These are phyloP conservation scores for Nannobrachium achirus DNA, from an alignment of 2,113 vertebrate genomes.

Conservation along the genomic window DNA sequence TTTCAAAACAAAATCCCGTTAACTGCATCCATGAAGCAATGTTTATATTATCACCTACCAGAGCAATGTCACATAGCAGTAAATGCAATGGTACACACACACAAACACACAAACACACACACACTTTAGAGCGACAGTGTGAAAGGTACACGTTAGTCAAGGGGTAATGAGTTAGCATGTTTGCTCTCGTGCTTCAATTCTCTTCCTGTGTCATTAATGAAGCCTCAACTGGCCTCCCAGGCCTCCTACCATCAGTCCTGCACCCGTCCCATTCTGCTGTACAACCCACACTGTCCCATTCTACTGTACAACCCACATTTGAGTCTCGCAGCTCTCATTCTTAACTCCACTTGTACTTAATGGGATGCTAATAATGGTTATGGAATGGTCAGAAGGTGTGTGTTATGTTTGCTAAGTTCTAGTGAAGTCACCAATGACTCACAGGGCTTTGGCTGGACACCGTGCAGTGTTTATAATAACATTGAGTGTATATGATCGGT, in stretches of 20 bases:
- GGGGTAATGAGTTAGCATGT: conserved; percentile 71
- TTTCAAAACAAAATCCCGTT: neutral
- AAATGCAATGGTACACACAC: conserved; percentile 28
- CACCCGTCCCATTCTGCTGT: conserved; percentile 20
- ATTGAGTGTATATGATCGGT: no score
- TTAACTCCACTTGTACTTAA: no score
- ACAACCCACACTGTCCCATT: neutral
- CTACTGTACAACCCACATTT: no score
- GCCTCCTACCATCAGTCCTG: conserved; percentile 28
- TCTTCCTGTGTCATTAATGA: conserved; percentile 73
- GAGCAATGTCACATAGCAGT: conserved; percentile 23
- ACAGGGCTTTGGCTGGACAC: no score
- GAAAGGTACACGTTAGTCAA: conserved; percentile 68
- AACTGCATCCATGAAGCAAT: neutral
- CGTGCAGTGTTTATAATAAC: no score
- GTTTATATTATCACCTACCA: conserved; percentile 1
- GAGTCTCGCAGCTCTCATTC: no score
- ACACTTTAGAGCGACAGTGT: conserved; percentile 63
- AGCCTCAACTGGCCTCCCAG: conserved; percentile 56
- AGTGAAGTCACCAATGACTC: no score
- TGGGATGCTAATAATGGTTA: no score
- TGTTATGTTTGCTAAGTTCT: no score
- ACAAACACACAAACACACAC: neutral
- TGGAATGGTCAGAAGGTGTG: no score
- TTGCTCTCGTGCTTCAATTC: conserved; percentile 61